A percentile compares a stretch with the other conserved stretches of the same genome.
phyloP scores from a whole-genome alignment of 2,888 invertebrate genomes.

The Hoplodrina blanda region DNA sequence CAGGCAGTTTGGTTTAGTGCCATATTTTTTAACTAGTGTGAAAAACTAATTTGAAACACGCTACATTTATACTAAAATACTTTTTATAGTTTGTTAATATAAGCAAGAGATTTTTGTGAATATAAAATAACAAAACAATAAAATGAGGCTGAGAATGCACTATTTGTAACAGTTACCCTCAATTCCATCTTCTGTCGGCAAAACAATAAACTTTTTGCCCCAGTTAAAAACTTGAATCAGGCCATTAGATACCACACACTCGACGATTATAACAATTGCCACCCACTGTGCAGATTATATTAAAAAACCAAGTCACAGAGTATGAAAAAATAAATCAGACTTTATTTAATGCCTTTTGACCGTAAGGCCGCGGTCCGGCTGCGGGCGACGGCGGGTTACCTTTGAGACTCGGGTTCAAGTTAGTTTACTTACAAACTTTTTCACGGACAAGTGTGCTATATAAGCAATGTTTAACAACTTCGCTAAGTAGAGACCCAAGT shows the following conservation, averaged over 20 bases:
- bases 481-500: conserved; percentile 33
- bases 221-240: conserved; percentile 38
- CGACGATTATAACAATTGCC: conserved; percentile 34
- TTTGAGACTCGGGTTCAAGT: conserved; percentile 32
- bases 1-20: conserved; percentile 15
- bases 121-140: not conserved
- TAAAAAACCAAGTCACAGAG: conserved; percentile 42
- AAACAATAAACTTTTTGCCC: conserved; percentile 14
- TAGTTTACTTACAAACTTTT: conserved; percentile 57
- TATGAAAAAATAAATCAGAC: conserved; percentile 60
- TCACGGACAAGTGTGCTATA: conserved; percentile 52
- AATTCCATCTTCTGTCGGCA: conserved; percentile 5
- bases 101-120: not conserved
- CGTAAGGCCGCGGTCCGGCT: conserved; percentile 53
- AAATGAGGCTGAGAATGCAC: conserved; percentile 10
- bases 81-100: not conserved
- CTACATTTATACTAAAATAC: not conserved
- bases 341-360: conserved; percentile 60
- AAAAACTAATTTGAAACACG: not conserved
- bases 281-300: conserved; percentile 39
- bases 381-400: conserved; percentile 40
- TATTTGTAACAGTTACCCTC: not conserved
- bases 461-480: conserved; percentile 41
- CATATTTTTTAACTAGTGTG: conserved; percentile 17
- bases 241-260: conserved; percentile 30